Conservation (phyloP, 1,140 invertebrate species). For the Danaus melanippus region DNA sequence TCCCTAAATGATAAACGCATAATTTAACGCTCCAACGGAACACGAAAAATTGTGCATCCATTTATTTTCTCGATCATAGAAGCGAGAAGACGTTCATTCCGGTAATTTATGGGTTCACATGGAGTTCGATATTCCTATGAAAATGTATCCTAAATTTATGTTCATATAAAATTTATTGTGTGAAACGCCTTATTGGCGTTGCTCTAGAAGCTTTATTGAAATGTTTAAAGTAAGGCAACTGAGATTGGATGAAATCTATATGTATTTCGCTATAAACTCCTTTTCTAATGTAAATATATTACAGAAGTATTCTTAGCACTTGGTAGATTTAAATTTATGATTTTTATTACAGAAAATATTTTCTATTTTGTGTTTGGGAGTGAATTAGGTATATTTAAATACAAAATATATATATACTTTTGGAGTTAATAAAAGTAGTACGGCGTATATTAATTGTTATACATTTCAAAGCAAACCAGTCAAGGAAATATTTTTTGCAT, state of each 20-base stretch:
- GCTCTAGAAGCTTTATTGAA: conserved; percentile 21
- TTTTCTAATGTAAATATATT: too few relatives aligned
- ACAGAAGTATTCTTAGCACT: too few relatives aligned
- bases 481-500: conserved; percentile 2
- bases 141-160: conserved; percentile 26
- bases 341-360: too few relatives aligned
- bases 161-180: conserved; percentile 28
- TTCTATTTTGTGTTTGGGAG: too few relatives aligned
- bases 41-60: conserved; percentile 55
- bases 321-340: too few relatives aligned
- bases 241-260: conserved; percentile 14
- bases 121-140: conserved; percentile 24
- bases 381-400: too few relatives aligned
- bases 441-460: too few relatives aligned
- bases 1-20: conserved; percentile 66
- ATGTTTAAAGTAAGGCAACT: conserved; percentile 17
- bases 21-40: conserved; percentile 57
- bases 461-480: too few relatives aligned
- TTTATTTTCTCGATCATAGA: conserved; percentile 53
- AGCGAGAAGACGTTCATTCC: conserved; percentile 47
- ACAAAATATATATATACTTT: too few relatives aligned
- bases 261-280: too few relatives aligned
- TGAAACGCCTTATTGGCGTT: conserved; percentile 22
- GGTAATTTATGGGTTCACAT: conserved; percentile 34
- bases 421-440: too few relatives aligned